phyloP scores from a whole-genome alignment of 2,113 vertebrate species.

The Narcine bancroftii region DNA sequence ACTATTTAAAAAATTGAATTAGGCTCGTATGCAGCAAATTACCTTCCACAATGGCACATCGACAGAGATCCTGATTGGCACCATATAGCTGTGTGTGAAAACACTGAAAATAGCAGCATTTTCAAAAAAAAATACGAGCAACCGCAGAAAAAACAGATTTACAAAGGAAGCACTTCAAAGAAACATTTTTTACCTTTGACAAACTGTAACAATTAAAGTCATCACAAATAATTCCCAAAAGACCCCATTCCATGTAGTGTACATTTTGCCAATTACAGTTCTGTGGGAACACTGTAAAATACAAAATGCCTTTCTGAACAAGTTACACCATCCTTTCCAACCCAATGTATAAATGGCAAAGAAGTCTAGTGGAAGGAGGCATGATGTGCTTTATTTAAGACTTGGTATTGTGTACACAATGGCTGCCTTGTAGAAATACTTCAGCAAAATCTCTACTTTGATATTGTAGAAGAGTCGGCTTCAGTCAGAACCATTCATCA shows the following conservation, averaged over 20 bases:
- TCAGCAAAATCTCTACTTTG: slow-evolving; percentile 16
- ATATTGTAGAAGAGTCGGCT: slow-evolving; percentile 3
- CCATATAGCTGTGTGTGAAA: slow-evolving; percentile 31
- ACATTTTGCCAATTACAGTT: not conserved
- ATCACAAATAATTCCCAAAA: slow-evolving; percentile 2
- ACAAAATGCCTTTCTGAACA: not conserved
- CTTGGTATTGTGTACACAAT: slow-evolving; percentile 14
- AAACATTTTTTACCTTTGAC: slow-evolving; percentile 20
- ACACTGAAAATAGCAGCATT: slow-evolving; percentile 36
- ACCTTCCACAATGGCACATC: slow-evolving; percentile 31
- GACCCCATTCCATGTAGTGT: not conserved
- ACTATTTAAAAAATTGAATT: slow-evolving; percentile 32
- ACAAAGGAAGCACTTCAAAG: not conserved
- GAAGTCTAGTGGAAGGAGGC: not conserved
- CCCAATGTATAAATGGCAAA: no score
- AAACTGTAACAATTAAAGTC: slow-evolving; percentile 1
- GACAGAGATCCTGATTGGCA: slow-evolving; percentile 28
- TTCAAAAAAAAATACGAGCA: slow-evolving; percentile 29
- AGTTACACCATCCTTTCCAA: not conserved
- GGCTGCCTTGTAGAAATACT: slow-evolving; percentile 13
- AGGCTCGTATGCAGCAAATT: slow-evolving; percentile 25
- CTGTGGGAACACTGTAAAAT: slow-evolving; percentile 9
- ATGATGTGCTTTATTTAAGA: slow-evolving; percentile 20
- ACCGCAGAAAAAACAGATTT: slow-evolving; percentile 22
- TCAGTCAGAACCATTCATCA: slow-evolving; percentile 1